phyloP scores from a whole-genome alignment of 2,888 invertebrate genomes.

The Teleogryllus oceanicus region DNA sequence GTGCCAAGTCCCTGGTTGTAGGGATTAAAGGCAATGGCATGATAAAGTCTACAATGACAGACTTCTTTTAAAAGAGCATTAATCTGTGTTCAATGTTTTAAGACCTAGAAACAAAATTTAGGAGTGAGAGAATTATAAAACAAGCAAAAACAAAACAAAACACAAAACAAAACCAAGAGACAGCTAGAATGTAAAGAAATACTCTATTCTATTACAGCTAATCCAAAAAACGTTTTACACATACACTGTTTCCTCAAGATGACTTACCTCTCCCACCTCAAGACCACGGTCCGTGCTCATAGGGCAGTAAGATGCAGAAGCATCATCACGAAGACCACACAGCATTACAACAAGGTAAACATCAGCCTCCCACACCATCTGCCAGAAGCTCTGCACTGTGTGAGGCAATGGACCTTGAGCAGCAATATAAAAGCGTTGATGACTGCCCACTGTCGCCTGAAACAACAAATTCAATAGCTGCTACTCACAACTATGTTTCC shows the following conservation, averaged over 20 bases:
- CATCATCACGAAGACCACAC: slow-evolving; percentile 56
- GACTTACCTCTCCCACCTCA: slow-evolving; percentile 62
- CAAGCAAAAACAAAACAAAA: too few relatives aligned
- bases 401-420: slow-evolving; percentile 64
- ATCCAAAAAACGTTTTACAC: not conserved
- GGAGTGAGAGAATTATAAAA: too few relatives aligned
- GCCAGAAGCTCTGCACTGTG: slow-evolving; percentile 73
- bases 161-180: too few relatives aligned
- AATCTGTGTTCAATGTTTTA: too few relatives aligned
- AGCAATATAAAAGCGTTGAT: slow-evolving; percentile 81
- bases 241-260: not conserved
- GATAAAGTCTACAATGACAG: too few relatives aligned
- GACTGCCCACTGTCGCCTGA: slow-evolving; percentile 77
- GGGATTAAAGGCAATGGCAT: too few relatives aligned
- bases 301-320: slow-evolving; percentile 57
- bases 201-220: not conserved
- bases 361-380: slow-evolving; percentile 85
- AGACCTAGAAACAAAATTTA: too few relatives aligned
- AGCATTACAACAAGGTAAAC: slow-evolving; percentile 77
- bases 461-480: slow-evolving; percentile 31
- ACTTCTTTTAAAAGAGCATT: too few relatives aligned
- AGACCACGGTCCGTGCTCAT: slow-evolving; percentile 56
- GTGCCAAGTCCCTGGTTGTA: too few relatives aligned
- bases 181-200: too few relatives aligned
- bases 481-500: too few relatives aligned